Evolutionary conservation across 2,113 vertebrate genomes (phyloP), one percentile per base, ranked within the genome.

Genomic region (Heterotilapia buettikoferi): DNA sequence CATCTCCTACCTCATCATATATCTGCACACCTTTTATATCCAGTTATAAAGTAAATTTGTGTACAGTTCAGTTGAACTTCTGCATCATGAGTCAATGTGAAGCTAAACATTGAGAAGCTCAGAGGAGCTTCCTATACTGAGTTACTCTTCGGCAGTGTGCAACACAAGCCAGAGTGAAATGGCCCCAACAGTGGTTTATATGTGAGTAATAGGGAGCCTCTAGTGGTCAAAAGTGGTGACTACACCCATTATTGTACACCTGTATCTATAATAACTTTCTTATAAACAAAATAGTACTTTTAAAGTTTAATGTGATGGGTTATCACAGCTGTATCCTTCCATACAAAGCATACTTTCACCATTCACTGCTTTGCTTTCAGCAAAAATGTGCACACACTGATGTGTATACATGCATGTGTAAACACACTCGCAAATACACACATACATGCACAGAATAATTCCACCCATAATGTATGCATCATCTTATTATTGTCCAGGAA

Each of bases 131-230:
- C 54, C 26, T 54, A 7, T 66, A 29, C 6, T 31, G n/a, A 79
- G 29, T 33, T 76, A 4, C 12, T n/a, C 14, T 76, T 36, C 59
- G 86, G 68, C 85, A 80, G 50, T 36, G 73, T 66, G 84, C 21
- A 82, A 84, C 80, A 73, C 26, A 29, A 2, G 5, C 9, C 50
- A 82, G 66, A 45, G 61, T 47, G 38, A 19, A 56, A 61, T 33
- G 6, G 21, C 26, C 53, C 76, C 43, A 54, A n/a, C 36, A 83
- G 31, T 7, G 5, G 11, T 29, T 76, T 38, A 90, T 47, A 47
- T 86, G 89, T 93, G 83, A 90, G 93, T 57, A 53, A 91, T 68
- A 94, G 89, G 84, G 90, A 95, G 94, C 94, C 94, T 95, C 94
- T 94, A 82, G 92, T 94, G 94, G 93, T 18, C 82, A 82, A 2